Base-by-base conservation (phyloP, 2,888 invertebrate species). In the Phragmatobia fuliginosa region DNA sequence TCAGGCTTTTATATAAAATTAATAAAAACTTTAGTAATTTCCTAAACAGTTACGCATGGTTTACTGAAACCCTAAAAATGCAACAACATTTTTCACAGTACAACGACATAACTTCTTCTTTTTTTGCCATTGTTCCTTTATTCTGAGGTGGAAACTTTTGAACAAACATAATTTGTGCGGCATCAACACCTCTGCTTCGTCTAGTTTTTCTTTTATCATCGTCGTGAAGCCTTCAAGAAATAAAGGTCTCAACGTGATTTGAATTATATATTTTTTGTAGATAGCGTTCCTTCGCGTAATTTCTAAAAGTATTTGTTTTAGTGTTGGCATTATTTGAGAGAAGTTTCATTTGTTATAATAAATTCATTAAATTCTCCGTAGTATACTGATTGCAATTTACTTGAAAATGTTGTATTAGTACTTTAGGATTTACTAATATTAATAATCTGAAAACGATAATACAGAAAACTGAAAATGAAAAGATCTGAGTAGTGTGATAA, bases 241-340 rank as follows among this genome's bases (percentile, higher is more conserved):
- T 81, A 81, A 83, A 80, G 76, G 71, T 63, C 60, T 2, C 74
- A 70, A 60, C 81, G 83, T 83, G 83, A 81, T 81, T 81, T 78
- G 83, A 81, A 81, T 83, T 81, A 76, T 70, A 80, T 69, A 73
- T 69, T 74, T 74, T 70, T 66, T 38, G 61, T 52, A 67, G 67
- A 56, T 72, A 71, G 71, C 49, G 62, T 70, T 67, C 52, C 60
- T 67, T 56, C 62, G 58, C 31, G 62, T 61, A 56, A 36, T 67
- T 69, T 61, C 8, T 56, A 61, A 56, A 56, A 70, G 41, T 66
- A n/a, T 56, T 66, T 66, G 28, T 41, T n/a, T 41, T 33, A 45
- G 38, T 38, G 28, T 21, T 14, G 65, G 41, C n/a, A 31, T 59
- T 62, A 33, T 70, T 66, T 62, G 25, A 62, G 45, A 31, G 56